Evolutionary conservation across 2,797 vertebrate species (phyloP).

Genomic region (Syngnathus acus): DNA sequence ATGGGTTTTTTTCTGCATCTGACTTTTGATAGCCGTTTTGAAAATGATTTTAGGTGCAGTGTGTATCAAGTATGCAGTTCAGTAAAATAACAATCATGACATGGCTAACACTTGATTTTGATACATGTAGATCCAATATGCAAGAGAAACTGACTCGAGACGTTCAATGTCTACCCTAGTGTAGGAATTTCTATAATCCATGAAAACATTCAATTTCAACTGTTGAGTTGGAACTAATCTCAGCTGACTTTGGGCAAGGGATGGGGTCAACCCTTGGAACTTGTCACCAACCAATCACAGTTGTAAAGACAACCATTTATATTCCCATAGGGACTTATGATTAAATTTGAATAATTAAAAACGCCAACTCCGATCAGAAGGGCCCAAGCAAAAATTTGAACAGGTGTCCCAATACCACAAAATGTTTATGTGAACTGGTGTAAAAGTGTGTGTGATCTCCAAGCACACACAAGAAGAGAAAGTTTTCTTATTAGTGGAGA

Average conservation of each 20-base stretch:
- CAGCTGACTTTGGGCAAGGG: neutral
- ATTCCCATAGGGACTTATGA: too few relatives aligned
- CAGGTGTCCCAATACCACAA: conserved; percentile 5
- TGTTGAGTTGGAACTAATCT: neutral
- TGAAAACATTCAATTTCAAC: neutral
- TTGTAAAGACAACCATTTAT: too few relatives aligned
- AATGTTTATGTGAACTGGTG: conserved; percentile 6
- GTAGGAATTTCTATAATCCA: too few relatives aligned
- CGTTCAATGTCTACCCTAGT: neutral
- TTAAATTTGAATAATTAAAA: neutral
- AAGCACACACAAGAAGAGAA: conserved; percentile 65
- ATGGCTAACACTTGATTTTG: neutral
- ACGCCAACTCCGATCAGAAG: neutral
- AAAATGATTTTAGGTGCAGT: too few relatives aligned
- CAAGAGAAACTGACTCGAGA: neutral
- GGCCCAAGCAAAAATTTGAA: neutral
- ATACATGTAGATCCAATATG: neutral
- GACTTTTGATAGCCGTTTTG: too few relatives aligned
- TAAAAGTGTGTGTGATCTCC: conserved; percentile 25
- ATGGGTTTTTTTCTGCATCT: too few relatives aligned
- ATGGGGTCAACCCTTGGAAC: neutral
- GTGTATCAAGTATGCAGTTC: too few relatives aligned
- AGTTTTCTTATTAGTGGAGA: conserved; percentile 74
- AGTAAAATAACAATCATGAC: too few relatives aligned
- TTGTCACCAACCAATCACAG: neutral